phyloP scores from a whole-genome alignment of 2,113 vertebrate species.

The Fulmarus glacialis region DNA sequence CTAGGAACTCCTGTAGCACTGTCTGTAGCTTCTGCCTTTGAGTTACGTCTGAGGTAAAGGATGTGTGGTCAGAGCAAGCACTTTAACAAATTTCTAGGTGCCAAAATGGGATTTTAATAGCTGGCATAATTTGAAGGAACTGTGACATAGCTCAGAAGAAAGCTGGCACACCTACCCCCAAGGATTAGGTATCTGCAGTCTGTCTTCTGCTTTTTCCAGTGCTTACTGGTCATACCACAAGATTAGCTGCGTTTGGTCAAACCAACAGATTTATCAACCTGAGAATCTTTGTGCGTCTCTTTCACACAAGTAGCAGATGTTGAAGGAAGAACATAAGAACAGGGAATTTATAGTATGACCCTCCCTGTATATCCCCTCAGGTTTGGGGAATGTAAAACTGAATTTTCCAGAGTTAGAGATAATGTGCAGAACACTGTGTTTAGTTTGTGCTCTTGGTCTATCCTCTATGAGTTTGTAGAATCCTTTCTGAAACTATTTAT shows the following conservation, averaged over 20 bases:
- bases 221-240: neutral
- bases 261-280: neutral
- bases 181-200: neutral
- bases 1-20: neutral
- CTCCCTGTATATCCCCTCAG: neutral
- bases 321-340: neutral
- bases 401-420: neutral
- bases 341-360: neutral
- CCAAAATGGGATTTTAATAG: neutral
- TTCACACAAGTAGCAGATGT: neutral
- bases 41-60: neutral
- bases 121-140: neutral
- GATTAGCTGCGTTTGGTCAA: neutral
- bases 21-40: neutral
- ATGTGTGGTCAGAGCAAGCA: neutral
- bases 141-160: neutral
- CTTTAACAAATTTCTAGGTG: neutral
- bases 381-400: neutral
- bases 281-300: neutral
- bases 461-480: neutral
- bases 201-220: neutral
- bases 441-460: neutral
- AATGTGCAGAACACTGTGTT: accelerated
- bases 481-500: neutral
- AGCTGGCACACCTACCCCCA: accelerated